Conservation (phyloP, 2,888 invertebrate genomes). For the Copidosoma aretas region DNA sequence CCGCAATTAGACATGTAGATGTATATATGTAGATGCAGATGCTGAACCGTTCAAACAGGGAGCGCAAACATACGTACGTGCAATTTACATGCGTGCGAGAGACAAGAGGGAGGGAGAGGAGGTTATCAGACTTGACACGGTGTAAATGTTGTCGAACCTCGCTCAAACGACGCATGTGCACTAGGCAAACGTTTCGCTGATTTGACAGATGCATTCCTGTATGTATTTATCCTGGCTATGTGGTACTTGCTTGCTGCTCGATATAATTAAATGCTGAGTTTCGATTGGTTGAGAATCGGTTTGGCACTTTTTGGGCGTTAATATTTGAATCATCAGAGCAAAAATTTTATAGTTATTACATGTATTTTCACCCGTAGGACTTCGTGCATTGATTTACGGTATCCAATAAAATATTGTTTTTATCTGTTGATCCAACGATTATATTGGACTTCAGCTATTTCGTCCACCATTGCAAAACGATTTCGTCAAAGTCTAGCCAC, state of each 20-base stretch:
- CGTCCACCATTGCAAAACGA: too few relatives aligned
- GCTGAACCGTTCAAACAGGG: constrained; percentile 30
- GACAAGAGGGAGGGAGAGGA: background rate
- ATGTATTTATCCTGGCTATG: constrained; percentile 7
- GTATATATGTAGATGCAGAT: constrained; percentile 21
- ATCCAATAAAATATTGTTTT: too few relatives aligned
- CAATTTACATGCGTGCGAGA: background rate
- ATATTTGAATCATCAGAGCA: background rate
- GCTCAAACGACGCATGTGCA: background rate
- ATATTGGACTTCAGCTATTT: too few relatives aligned
- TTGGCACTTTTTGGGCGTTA: background rate
- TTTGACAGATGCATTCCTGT: constrained; percentile 8
- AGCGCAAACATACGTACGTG: constrained; percentile 10
- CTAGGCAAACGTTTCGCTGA: constrained; percentile 1
- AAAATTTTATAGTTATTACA: background rate
- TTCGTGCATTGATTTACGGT: too few relatives aligned
- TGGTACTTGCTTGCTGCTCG: background rate
- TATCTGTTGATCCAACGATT: too few relatives aligned
- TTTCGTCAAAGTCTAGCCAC: too few relatives aligned
- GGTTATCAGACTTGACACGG: background rate
- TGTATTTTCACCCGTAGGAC: background rate
- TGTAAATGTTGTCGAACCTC: background rate
- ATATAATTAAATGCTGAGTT: background rate
- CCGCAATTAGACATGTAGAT: constrained; percentile 19
- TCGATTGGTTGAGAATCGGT: background rate